phyloP scores from a whole-genome alignment of 1,140 invertebrate genomes.

The Tetragonula clypearis region DNA sequence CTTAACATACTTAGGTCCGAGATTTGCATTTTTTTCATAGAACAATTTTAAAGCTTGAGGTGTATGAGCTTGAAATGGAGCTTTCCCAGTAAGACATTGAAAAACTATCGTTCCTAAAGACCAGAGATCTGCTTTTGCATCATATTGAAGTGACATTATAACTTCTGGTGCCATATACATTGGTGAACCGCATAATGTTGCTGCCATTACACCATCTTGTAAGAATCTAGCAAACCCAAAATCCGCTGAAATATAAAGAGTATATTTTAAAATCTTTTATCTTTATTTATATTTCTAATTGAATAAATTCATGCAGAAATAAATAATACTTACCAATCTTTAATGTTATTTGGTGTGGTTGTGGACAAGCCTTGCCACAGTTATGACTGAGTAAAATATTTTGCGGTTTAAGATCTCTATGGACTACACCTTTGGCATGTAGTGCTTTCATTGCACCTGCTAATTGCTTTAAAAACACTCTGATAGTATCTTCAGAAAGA shows the following conservation, averaged over 20 bases:
- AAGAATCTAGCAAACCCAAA: constrained; percentile 99
- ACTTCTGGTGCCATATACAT: constrained; percentile 99
- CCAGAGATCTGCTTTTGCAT: constrained; percentile 99
- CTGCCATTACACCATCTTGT: constrained; percentile 99
- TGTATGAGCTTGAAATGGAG: constrained; percentile 98
- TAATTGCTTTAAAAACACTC: constrained; percentile 96
- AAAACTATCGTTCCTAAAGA: constrained; percentile 99
- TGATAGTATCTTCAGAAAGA: constrained; percentile 98
- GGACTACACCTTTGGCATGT: constrained; percentile 98
- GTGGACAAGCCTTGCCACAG: constrained; percentile 89
- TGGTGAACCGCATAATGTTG: constrained; percentile 98
- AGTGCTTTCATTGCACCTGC: constrained; percentile 98
- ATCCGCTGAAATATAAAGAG: constrained; percentile 89
- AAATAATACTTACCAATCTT: constrained; percentile 91
- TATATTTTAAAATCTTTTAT: not conserved
- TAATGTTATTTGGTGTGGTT: constrained; percentile 94
- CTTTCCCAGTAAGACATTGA: constrained; percentile 99
- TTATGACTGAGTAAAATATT: constrained; percentile 96
- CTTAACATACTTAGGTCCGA: constrained; percentile 93
- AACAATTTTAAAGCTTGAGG: constrained; percentile 98
- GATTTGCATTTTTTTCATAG: constrained; percentile 98
- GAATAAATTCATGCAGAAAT: not conserved
- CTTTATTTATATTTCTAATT: not conserved
- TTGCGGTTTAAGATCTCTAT: constrained; percentile 99
- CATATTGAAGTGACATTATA: constrained; percentile 99